Evolutionary conservation across 2,888 invertebrate species (phyloP), one percentile per base, ranked within the genome.

Genomic region (Orthosia cruda): DNA sequence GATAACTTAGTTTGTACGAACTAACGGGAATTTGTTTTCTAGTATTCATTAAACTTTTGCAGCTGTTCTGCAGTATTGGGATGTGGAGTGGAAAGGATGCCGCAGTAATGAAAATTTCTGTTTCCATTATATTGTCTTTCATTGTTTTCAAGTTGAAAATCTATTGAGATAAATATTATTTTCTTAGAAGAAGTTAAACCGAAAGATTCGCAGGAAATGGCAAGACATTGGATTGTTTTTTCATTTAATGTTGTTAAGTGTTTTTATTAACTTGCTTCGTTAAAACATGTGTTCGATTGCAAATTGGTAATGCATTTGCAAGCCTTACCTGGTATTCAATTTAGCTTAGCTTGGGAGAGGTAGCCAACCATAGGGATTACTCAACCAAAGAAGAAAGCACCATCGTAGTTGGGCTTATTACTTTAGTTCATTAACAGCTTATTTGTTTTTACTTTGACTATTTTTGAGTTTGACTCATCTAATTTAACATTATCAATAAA

Each of bases 1-100:
- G 86, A 89, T 92, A 92, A 93, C 89, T 92, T 88, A 86, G 89
- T 92, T 92, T 89, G 85, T 76, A 82, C 77, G 77, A 66, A 86
- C 87, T 87, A 87, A 84, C 70, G 65, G 71, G 79, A 88, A 88
- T 88, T 86, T 89, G 86, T 88, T 86, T 88, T 80, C 82, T 77
- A 83, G 74, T 87, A 81, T 89, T 88, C 85, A 89, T 87, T 85
- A 87, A 89, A 89, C 64, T 88, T 87, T 82, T 67, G 74, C 63
- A 83, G 80, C 75, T 80, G 81, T 64, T 45, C 61, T 50, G 57
- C 59, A 71, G 75, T 76, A 70, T 80, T 66, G 74, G 69, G 52
- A 63, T 63, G 82, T 73, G 32, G 54, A 83, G 79, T 71, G 61
- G 74, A 69, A 71, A 47, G 54, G 68, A 66, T 54, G 75, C 52